These are phyloP conservation scores for Mellilla xanthometata DNA, from an alignment of 2,888 invertebrate genomes.

Conservation along the genomic window DNA sequence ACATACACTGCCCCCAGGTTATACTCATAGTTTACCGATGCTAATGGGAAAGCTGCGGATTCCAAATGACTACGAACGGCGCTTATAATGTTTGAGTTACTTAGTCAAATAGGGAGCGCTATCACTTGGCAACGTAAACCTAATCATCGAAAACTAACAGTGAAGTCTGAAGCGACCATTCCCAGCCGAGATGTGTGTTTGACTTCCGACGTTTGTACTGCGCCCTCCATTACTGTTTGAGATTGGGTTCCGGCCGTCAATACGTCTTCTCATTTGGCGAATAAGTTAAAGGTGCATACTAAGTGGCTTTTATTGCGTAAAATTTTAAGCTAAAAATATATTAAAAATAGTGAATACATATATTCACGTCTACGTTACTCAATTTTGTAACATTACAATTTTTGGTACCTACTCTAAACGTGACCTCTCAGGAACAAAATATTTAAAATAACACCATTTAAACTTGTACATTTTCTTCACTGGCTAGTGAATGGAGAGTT, in stretches of 20 bases:
- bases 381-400: no score
- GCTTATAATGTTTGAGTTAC: slow-evolving; percentile 42
- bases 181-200: slow-evolving; percentile 42
- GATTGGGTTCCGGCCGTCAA: slow-evolving; percentile 30
- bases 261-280: slow-evolving; percentile 22
- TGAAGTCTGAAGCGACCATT: slow-evolving; percentile 39
- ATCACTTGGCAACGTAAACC: slow-evolving; percentile 57
- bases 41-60: slow-evolving; percentile 28
- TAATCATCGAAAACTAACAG: slow-evolving; percentile 65
- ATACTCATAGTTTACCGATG: slow-evolving; percentile 6
- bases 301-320: background rate
- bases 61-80: slow-evolving; percentile 32
- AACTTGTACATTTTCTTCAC: slow-evolving; percentile 40
- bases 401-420: no score
- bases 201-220: slow-evolving; percentile 41
- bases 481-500: slow-evolving; percentile 37
- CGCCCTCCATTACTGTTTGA: slow-evolving; percentile 32
- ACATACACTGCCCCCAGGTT: background rate
- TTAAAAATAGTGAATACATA: background rate
- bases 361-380: no score
- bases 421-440: no score
- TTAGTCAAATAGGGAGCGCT: slow-evolving; percentile 49
- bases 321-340: slow-evolving; percentile 25
- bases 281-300: slow-evolving; percentile 4
- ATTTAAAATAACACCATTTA: slow-evolving; percentile 33